Percentiles rank a stretch among this genome's conserved stretches.
Conservation (phyloP, 2,888 invertebrate genomes). For the Sthenelais limicola region DNA sequence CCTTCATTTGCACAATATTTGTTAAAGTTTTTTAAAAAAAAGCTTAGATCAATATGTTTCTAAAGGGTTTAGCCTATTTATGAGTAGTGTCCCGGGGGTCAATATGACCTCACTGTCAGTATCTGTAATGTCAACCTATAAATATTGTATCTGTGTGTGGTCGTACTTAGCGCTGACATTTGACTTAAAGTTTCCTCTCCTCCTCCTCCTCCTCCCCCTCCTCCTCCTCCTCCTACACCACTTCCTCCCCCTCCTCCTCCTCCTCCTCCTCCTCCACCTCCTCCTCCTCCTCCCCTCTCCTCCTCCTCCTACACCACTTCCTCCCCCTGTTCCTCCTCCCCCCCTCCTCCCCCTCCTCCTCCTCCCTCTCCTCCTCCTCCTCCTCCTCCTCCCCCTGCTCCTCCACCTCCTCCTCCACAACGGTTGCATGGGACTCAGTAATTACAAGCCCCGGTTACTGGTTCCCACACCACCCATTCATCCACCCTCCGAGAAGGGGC, state of each 20-base stretch:
- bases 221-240: neutral
- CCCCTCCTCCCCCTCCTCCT: conserved; percentile 7
- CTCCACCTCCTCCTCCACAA: neutral
- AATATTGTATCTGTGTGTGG: too few species aligned
- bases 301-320: neutral
- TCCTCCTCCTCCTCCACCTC: conserved; percentile 7
- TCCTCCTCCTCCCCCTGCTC: neutral
- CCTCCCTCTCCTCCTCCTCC: conserved; percentile 10
- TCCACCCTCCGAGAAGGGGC: too few species aligned
- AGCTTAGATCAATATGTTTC: too few species aligned
- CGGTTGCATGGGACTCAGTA: neutral
- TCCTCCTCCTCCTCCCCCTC: neutral
- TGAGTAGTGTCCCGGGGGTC: too few species aligned
- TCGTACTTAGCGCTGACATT: too few species aligned
- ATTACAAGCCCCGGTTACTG: too few species aligned
- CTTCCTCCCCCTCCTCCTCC: neutral
- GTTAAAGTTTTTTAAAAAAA: too few species aligned
- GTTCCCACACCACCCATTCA: too few species aligned
- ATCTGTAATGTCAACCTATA: too few species aligned
- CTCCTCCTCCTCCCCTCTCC: conserved; percentile 11
- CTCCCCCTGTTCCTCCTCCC: neutral
- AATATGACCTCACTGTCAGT: too few species aligned
- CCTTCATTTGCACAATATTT: too few species aligned
- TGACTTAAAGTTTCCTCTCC: neutral
- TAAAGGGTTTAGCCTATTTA: too few species aligned